Evolutionary conservation across 2,797 vertebrate species (phyloP).

Genomic region (Gambusia yucatana): DNA sequence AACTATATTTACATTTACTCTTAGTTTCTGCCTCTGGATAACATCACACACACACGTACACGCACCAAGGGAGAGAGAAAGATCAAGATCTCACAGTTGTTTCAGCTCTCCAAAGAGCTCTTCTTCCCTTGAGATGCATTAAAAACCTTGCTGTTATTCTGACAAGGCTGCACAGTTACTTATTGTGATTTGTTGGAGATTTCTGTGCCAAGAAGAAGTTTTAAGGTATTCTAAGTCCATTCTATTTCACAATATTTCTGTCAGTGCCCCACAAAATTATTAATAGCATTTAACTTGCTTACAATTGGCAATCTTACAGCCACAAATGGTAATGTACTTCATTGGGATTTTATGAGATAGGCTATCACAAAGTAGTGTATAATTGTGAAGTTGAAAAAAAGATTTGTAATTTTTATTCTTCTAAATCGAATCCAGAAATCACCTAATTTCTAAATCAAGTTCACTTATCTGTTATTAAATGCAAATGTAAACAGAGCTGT

Average conservation of each 20-base stretch:
- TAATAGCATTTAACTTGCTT: neutral
- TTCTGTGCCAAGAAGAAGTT: constrained; percentile 52
- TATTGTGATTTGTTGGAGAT: constrained; percentile 50
- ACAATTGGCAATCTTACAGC: neutral
- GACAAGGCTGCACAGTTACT: constrained; percentile 51
- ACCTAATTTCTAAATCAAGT: neutral
- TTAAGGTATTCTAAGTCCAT: constrained; percentile 41
- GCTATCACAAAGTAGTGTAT: neutral
- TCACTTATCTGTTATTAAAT: neutral
- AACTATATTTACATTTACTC: constrained; percentile 67
- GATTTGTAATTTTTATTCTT: neutral
- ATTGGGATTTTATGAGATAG: neutral
- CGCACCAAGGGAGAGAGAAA: neutral
- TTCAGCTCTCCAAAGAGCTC: constrained; percentile 25
- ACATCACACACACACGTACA: constrained; percentile 16
- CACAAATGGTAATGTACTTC: neutral
- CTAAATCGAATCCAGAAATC: neutral
- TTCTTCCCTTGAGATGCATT: constrained; percentile 36
- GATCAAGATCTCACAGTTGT: neutral
- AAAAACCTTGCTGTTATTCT: constrained; percentile 28
- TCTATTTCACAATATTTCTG: constrained; percentile 12
- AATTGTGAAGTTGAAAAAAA: neutral
- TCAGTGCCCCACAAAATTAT: neutral
- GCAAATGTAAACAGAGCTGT: neutral
- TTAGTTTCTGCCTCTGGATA: constrained; percentile 31